Conservation (phyloP, 23 tunicate species). For the Diplosoma virens region DNA sequence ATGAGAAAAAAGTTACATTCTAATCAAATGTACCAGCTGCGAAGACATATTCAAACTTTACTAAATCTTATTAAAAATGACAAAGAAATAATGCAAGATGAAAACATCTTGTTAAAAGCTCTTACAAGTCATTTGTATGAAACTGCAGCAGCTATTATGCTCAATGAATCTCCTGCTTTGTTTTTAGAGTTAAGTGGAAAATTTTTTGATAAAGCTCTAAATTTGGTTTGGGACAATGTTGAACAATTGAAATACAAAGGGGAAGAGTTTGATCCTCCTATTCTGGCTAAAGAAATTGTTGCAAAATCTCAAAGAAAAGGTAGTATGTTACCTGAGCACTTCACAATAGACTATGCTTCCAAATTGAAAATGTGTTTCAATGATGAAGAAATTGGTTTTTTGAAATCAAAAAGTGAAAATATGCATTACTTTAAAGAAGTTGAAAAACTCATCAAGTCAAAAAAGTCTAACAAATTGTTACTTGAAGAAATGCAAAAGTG, state of each 20-base stretch:
- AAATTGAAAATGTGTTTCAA: not conserved
- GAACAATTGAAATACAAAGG: not conserved
- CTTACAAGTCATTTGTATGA: constrained; percentile 39
- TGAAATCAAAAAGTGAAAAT: not conserved
- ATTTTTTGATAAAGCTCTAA: constrained; percentile 11
- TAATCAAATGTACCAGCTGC: constrained; percentile 18
- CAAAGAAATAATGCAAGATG: not conserved
- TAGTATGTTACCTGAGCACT: constrained; percentile 1
- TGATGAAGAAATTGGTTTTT: constrained; percentile 10
- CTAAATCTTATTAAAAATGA: constrained; percentile 3
- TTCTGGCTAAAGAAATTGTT: constrained; percentile 20
- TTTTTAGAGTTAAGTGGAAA: not conserved
- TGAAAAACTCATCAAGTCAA: not conserved
- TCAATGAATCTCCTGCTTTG: not conserved
- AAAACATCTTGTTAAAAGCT: not conserved
- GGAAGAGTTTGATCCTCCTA: too few relatives aligned
- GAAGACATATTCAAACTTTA: constrained; percentile 27
- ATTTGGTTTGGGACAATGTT: constrained; percentile 37
- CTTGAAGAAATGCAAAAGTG: not conserved
- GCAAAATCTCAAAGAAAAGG: not conserved
- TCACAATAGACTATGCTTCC: not conserved
- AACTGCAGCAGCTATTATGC: constrained; percentile 38
- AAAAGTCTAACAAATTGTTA: not conserved
- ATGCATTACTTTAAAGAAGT: not conserved
- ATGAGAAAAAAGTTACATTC: constrained; percentile 19